A percentile compares a stretch with the other conserved stretches of the same genome.
Conservation (phyloP, 2,113 vertebrate genomes). For the Hippocampus barbouri region DNA sequence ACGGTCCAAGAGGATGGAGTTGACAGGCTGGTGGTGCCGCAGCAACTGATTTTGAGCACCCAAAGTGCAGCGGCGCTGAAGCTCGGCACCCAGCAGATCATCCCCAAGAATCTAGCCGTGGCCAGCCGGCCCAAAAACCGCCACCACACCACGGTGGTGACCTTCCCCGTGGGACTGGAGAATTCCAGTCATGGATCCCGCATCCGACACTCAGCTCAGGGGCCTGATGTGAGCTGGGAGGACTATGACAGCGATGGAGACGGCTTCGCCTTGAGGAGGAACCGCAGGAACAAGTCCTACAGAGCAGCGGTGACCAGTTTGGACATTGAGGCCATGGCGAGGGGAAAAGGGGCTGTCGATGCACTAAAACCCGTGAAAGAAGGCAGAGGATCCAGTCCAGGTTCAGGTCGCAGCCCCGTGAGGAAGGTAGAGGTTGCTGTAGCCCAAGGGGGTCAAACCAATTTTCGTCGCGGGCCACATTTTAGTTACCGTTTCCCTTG, state of each 20-base stretch:
- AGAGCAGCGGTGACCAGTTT: slow-evolving; percentile 79
- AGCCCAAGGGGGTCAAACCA: too few species aligned
- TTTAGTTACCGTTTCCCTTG: too few species aligned
- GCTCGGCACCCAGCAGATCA: slow-evolving; percentile 83
- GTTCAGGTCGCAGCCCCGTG: slow-evolving; percentile 33
- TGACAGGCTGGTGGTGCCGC: slow-evolving; percentile 1
- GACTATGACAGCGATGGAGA: slow-evolving; percentile 70
- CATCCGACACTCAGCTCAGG: slow-evolving; percentile 32
- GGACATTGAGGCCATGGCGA: slow-evolving; percentile 1
- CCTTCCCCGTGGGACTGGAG: slow-evolving; percentile 50
- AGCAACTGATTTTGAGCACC: slow-evolving; percentile 78
- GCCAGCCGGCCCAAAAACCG: slow-evolving; percentile 72
- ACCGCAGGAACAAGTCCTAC: slow-evolving; percentile 88
- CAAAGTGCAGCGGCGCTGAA: slow-evolving; percentile 76
- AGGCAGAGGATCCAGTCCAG: slow-evolving; percentile 37
- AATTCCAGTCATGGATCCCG: slow-evolving; percentile 22
- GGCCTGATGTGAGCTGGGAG: slow-evolving; percentile 67
- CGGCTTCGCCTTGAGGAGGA: slow-evolving; percentile 68
- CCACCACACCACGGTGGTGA: slow-evolving; percentile 81
- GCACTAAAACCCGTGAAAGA: slow-evolving; percentile 67
- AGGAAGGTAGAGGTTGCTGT: slow-evolving; percentile 54
- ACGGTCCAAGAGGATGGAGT: fast-evolving
- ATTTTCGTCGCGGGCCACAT: too few species aligned
- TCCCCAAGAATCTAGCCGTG: slow-evolving; percentile 80
- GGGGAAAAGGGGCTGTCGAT: not conserved